Percentiles rank a stretch among this genome's conserved stretches.
These are phyloP conservation scores for Labia minor DNA, from an alignment of 2,888 invertebrate genomes.

Conservation along the genomic window DNA sequence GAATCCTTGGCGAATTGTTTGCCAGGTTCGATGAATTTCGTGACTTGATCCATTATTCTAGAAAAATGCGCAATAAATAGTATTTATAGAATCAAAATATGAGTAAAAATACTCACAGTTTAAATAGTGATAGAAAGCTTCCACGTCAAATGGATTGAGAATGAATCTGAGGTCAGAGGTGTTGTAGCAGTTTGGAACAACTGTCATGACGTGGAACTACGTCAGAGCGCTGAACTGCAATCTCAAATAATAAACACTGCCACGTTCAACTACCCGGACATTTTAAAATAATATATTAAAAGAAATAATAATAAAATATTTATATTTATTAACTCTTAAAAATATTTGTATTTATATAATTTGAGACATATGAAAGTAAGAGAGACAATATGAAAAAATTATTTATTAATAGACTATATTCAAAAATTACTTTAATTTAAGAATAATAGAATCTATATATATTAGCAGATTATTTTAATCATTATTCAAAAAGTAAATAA, in stretches of 20 bases:
- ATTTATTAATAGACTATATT: too few relatives aligned
- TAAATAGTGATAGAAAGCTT: not conserved
- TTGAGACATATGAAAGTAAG: too few relatives aligned
- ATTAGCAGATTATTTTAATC: too few relatives aligned
- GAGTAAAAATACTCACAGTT: too few relatives aligned
- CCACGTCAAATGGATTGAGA: not conserved
- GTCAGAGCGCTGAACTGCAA: not conserved
- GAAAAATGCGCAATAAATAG: not conserved
- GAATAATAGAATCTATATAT: too few relatives aligned
- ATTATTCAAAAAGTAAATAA: too few relatives aligned
- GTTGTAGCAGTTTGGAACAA: too few relatives aligned
- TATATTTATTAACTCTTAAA: not conserved
- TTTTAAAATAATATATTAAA: not conserved
- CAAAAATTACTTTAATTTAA: too few relatives aligned
- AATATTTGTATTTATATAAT: too few relatives aligned
- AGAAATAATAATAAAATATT: not conserved
- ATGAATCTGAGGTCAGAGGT: too few relatives aligned
- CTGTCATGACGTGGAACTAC: not conserved
- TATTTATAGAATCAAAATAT: too few relatives aligned
- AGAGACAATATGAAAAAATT: too few relatives aligned
- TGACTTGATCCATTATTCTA: constrained; percentile 89
- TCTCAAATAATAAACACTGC: not conserved
- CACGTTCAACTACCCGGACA: not conserved
- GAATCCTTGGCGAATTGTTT: constrained; percentile 98
- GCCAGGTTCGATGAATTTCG: constrained; percentile 87